Conservation (phyloP, 2,113 vertebrate species). For the Lepus americanus region DNA sequence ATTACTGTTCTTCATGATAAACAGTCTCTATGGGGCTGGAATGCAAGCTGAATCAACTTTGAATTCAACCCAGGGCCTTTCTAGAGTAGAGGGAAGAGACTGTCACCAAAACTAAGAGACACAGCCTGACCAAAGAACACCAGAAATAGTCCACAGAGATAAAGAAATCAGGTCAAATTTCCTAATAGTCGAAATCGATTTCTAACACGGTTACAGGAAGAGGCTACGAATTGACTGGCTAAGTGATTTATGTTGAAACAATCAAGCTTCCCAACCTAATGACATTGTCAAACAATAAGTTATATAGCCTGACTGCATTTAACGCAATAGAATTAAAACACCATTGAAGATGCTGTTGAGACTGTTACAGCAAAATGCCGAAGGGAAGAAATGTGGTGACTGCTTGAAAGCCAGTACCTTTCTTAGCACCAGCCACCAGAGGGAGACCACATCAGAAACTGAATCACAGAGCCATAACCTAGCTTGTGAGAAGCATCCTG, state of each 20-base stretch:
- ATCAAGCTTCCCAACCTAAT: neutral
- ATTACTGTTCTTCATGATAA: neutral
- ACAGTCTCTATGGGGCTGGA: neutral
- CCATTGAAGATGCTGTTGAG: neutral
- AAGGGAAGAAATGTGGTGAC: neutral
- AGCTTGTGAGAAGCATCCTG: neutral
- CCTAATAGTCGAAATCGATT: neutral
- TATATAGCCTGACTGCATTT: neutral
- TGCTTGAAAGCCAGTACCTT: neutral
- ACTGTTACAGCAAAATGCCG: neutral
- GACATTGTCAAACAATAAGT: slow-evolving; percentile 28
- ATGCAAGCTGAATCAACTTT: neutral
- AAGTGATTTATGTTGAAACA: slow-evolving; percentile 41
- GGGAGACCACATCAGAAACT: neutral
- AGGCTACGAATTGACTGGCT: neutral
- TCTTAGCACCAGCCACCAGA: slow-evolving; percentile 45
- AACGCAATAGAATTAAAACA: neutral
- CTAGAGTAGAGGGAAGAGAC: slow-evolving; percentile 25
- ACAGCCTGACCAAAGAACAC: neutral
- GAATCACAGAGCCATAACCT: neutral
- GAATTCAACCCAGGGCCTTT: neutral
- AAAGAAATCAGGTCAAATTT: slow-evolving; percentile 29
- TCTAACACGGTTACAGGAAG: neutral
- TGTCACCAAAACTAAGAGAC: neutral
- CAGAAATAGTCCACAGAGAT: neutral